These are phyloP conservation scores for Labeo catla DNA, from an alignment of 2,113 vertebrate genomes.

Conservation along the genomic window DNA sequence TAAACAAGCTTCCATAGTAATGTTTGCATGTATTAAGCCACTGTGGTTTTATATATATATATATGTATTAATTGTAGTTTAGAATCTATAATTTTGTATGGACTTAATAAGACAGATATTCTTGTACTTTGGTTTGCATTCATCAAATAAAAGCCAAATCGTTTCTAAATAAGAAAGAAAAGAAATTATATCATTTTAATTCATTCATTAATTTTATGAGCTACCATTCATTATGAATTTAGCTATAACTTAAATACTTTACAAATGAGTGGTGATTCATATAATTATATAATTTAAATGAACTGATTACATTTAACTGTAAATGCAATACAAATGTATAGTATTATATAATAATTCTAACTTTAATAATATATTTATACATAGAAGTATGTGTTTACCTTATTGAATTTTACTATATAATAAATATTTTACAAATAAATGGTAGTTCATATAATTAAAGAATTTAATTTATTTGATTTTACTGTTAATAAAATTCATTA, in stretches of 20 bases:
- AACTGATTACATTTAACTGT: not conserved
- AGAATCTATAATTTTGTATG: not conserved
- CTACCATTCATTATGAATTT: not conserved
- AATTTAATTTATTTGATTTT: not conserved
- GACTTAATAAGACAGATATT: not conserved
- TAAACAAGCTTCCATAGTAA: not conserved
- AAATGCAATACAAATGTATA: too few species aligned
- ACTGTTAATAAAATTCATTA: too few species aligned
- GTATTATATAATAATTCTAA: too few species aligned
- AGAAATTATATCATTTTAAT: not conserved
- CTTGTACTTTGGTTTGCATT: not conserved
- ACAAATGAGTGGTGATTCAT: not conserved
- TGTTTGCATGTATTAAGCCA: not conserved
- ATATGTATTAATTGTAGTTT: too few species aligned
- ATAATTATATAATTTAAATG: not conserved
- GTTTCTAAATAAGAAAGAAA: not conserved
- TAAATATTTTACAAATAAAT: not conserved
- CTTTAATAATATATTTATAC: too few species aligned
- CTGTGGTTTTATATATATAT: not conserved
- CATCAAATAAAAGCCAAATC: not conserved
- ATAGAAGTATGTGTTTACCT: not conserved
- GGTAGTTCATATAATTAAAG: not conserved
- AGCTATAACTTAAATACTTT: not conserved
- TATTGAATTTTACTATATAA: not conserved
- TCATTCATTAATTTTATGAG: not conserved